These are phyloP conservation scores for Ciconia boyciana DNA, from an alignment of 2,113 vertebrate species.

Conservation along the genomic window DNA sequence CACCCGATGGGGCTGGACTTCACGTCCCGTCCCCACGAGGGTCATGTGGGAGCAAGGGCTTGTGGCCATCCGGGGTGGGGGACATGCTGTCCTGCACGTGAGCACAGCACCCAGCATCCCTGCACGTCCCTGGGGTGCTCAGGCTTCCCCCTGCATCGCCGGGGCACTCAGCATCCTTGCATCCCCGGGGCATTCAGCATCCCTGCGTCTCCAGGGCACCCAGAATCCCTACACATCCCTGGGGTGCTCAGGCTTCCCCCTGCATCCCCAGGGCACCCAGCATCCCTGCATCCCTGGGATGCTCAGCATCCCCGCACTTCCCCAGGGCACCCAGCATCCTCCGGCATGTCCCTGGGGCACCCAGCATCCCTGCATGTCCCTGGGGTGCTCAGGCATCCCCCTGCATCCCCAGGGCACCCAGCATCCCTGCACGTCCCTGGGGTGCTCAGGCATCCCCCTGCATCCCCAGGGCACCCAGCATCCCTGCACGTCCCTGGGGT, in stretches of 20 bases:
- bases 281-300: not conserved
- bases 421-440: not conserved
- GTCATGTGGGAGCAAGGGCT: accelerated
- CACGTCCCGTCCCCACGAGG: accelerated
- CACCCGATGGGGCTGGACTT: not conserved
- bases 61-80: accelerated
- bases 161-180: not conserved
- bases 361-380: not conserved
- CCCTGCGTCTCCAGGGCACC: not conserved
- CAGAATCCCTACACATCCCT: not conserved
- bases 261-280: not conserved
- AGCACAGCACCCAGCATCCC: not conserved
- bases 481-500: not conserved
- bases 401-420: accelerated
- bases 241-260: not conserved
- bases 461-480: not conserved
- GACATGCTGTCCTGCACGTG: accelerated
- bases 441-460: not conserved
- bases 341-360: not conserved
- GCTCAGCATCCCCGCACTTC: not conserved
- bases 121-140: not conserved
- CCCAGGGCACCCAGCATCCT: not conserved
- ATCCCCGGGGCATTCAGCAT: not conserved
- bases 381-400: not conserved
- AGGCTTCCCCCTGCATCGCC: no score